Conservation (phyloP, 2,797 vertebrate species). For the Phoeniculus purpureus region DNA sequence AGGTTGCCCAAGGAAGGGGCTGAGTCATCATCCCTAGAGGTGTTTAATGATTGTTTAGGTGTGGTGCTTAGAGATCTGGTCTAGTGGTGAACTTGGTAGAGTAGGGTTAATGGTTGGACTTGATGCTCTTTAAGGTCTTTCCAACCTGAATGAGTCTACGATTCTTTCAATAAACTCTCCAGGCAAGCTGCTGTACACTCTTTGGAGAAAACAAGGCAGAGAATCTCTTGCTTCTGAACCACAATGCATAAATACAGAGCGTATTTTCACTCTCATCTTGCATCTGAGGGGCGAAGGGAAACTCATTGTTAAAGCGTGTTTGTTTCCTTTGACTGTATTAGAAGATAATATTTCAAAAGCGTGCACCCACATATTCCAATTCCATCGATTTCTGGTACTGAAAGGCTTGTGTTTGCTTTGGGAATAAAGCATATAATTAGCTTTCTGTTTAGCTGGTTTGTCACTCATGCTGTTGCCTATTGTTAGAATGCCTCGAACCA, state of each 20-base stretch:
- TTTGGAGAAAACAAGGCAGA: conserved; percentile 21
- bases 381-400: neutral
- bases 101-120: no score
- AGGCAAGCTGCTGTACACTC: neutral
- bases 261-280: conserved; percentile 9
- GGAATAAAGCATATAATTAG: neutral
- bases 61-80: no score
- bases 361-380: neutral
- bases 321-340: conserved; percentile 27
- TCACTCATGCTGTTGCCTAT: neutral
- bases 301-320: conserved; percentile 11
- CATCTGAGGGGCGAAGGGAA: conserved; percentile 29
- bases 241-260: neutral
- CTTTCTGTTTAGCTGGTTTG: conserved; percentile 15
- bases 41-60: no score
- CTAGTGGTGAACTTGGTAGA: no score
- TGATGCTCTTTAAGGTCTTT: no score
- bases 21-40: no score
- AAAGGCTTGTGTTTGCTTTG: neutral
- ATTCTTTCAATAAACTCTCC: neutral
- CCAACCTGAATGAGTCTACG: neutral
- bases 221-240: neutral
- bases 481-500: conserved; percentile 30
- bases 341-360: conserved; percentile 28
- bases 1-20: no score